Evolutionary conservation across 2,888 invertebrate genomes (phyloP), one percentile per base, ranked within the genome.

Genomic region (Euclidia mi): DNA sequence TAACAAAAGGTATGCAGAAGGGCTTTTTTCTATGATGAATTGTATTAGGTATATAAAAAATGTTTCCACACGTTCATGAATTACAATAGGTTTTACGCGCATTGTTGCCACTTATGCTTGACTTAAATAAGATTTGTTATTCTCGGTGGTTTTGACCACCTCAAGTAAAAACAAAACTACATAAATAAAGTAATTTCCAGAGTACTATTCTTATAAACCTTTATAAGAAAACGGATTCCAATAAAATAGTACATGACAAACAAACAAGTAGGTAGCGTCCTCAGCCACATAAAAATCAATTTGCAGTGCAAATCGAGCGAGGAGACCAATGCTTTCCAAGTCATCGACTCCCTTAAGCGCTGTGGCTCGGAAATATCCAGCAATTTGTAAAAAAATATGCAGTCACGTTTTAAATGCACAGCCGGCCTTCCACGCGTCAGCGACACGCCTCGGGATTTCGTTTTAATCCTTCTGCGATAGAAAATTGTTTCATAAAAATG

Each of bases 221-320:
- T 11, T 12, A 11, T 4, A 11, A 11, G n/a, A n/a, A 31, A 9
- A 12, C n/a, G 10, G 20, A 10, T 3, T 6, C 12, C 46, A 40
- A 14, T 34, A 34, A 17, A 32, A 32, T 28, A 4, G 9, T 17
- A 35, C 53, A 60, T 10, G n/a, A 17, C 17, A 63, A 55, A 67
- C 56, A 84, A 82, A 85, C 78, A 72, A 62, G 66, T 35, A 65
- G 57, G 56, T 69, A 69, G 61, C 74, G 74, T 71, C 73, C 70
- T 71, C 68, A 60, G 67, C 75, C 76, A 82, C 83, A 91, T 89
- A 90, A 91, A 92, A 92, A 93, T 93, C 93, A 93, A 92, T 92
- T 94, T 91, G 76, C 88, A 86, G 87, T 90, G 90, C 83, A 92
- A 94, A 93, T 92, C 91, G 92, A 92, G 90, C 92, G 91, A 79